Conservation (phyloP, 2,797 vertebrate species). For the Ambastaia sidthimunki region DNA sequence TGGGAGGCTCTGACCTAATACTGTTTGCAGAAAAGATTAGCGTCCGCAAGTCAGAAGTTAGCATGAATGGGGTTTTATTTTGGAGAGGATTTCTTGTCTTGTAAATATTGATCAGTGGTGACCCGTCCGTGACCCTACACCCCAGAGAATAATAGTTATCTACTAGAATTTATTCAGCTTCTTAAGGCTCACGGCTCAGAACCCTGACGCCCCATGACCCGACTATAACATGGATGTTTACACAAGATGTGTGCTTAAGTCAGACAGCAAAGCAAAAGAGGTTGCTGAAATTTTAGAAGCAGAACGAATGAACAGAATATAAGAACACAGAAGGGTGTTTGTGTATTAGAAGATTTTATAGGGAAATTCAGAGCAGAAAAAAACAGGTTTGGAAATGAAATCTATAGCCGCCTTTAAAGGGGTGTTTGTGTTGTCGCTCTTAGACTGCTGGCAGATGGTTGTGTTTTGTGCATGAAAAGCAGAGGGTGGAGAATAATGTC, state of each 20-base stretch:
- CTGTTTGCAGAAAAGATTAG: conserved; percentile 82
- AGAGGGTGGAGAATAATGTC: conserved; percentile 30
- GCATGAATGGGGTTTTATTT: conserved; percentile 56
- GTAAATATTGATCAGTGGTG: conserved; percentile 81
- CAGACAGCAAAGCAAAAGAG: background rate
- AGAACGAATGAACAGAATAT: background rate
- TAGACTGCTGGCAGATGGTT: conserved; percentile 29
- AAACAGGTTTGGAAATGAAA: background rate
- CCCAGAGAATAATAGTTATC: conserved; percentile 75
- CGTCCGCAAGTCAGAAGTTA: conserved; percentile 65
- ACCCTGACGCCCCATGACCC: background rate
- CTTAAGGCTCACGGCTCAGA: conserved; percentile 21
- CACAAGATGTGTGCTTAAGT: conserved; percentile 21
- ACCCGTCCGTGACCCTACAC: conserved; percentile 74
- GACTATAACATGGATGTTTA: conserved; percentile 13
- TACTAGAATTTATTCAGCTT: conserved; percentile 57
- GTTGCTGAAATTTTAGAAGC: background rate
- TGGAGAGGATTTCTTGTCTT: conserved; percentile 68
- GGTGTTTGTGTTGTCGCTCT: background rate
- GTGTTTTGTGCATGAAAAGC: conserved; percentile 34
- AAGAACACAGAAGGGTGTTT: background rate
- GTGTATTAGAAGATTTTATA: background rate
- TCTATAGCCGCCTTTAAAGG: background rate
- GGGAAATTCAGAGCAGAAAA: background rate
- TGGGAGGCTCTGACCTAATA: conserved; percentile 42